Conservation (phyloP, 2,888 invertebrate genomes). For the Glyphotaelius pellucidus region DNA sequence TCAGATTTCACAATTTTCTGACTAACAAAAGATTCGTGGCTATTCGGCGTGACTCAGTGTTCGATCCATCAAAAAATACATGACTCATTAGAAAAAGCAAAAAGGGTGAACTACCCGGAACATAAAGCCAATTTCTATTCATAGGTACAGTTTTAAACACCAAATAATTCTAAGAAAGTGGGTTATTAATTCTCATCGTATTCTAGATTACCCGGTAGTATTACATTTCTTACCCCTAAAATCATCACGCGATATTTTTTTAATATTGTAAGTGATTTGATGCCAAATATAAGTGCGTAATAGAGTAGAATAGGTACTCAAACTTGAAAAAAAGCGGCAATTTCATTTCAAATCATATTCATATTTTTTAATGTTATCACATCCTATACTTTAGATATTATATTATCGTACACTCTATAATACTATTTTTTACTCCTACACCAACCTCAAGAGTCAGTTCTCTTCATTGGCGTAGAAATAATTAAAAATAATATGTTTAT, state of each 20-base stretch:
- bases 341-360: too few relatives aligned
- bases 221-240: neutral
- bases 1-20: neutral
- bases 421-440: too few relatives aligned
- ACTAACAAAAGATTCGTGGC: conserved; percentile 2
- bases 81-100: neutral
- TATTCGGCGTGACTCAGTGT: neutral
- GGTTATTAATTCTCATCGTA: neutral
- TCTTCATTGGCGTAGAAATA: too few relatives aligned
- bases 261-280: too few relatives aligned
- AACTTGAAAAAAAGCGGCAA: too few relatives aligned
- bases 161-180: neutral
- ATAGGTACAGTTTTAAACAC: neutral
- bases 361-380: too few relatives aligned
- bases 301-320: too few relatives aligned
- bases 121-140: neutral
- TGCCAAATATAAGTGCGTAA: too few relatives aligned
- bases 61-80: neutral
- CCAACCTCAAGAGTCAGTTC: too few relatives aligned
- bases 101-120: neutral
- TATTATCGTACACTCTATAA: too few relatives aligned
- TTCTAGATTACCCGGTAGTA: neutral
- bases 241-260: neutral
- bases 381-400: too few relatives aligned
- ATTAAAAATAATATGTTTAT: too few relatives aligned